Percentiles rank a stretch among this genome's conserved stretches.
These are phyloP conservation scores for Drosophila repletoides DNA, from an alignment of 1,140 invertebrate genomes.

Conservation along the genomic window DNA sequence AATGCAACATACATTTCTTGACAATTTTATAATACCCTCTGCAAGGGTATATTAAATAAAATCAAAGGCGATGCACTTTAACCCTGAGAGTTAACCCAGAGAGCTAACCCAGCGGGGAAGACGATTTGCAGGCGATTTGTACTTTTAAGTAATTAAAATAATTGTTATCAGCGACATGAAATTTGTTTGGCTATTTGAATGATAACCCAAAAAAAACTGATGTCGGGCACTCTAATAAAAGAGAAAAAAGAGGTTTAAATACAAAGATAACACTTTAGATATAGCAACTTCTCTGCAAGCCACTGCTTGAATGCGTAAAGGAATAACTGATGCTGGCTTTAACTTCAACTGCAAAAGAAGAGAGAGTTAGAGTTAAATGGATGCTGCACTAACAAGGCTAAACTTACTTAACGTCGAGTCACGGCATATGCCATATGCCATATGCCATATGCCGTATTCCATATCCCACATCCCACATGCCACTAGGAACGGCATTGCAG, in stretches of 20 bases:
- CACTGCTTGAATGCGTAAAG: too few species aligned
- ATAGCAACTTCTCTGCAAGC: too few species aligned
- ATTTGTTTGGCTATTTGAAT: slow-evolving; percentile 63
- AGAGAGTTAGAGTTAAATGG: neutral
- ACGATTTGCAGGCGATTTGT: slow-evolving; percentile 63
- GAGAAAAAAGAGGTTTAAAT: neutral
- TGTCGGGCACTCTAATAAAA: too few species aligned
- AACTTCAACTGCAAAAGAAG: neutral
- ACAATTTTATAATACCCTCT: too few species aligned
- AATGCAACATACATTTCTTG: too few species aligned
- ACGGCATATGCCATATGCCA: slow-evolving; percentile 2
- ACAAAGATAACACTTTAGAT: too few species aligned
- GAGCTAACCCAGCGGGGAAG: too few species aligned
- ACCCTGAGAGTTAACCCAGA: too few species aligned
- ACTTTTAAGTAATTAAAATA: slow-evolving; percentile 77
- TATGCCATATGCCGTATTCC: neutral
- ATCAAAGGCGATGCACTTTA: slow-evolving; percentile 43
- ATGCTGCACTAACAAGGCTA: slow-evolving; percentile 18
- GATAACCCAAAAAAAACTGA: slow-evolving; percentile 6
- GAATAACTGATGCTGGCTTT: too few species aligned
- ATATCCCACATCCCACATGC: slow-evolving; percentile 7
- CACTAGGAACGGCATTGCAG: slow-evolving; percentile 23
- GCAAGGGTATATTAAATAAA: too few species aligned
- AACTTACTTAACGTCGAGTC: slow-evolving; percentile 50
- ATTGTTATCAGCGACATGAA: slow-evolving; percentile 64